Percentiles rank a stretch among this genome's conserved stretches.
phyloP scores from a whole-genome alignment of 2,888 invertebrate species.

The Aspidapion aeneum region DNA sequence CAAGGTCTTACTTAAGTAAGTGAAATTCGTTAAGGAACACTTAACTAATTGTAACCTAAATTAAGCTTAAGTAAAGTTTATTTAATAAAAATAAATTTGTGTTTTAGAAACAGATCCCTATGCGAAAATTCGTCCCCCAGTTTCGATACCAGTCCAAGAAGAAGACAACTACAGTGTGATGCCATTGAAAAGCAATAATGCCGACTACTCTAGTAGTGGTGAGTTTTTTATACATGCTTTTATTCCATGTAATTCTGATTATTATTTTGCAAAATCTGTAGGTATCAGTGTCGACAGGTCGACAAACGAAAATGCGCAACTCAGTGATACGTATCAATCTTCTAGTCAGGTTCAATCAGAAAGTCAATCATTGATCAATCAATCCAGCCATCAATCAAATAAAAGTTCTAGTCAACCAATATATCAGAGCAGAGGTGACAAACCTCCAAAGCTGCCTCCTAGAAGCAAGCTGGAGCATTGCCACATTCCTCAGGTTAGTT shows the following conservation, averaged over 20 bases:
- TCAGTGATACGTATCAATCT: neutral
- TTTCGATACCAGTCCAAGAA: neutral
- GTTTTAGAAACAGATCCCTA: neutral
- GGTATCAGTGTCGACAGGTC: neutral
- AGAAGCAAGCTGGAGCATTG: conserved; percentile 21
- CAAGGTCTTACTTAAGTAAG: neutral
- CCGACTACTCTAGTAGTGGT: no score
- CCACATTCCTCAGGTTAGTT: conserved; percentile 23
- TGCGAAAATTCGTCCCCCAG: neutral
- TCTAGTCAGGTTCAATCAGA: neutral
- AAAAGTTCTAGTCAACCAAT: neutral
- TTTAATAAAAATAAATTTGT: neutral
- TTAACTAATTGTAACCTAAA: neutral
- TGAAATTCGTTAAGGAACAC: neutral
- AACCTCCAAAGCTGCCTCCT: conserved; percentile 21
- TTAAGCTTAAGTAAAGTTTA: neutral
- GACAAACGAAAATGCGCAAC: neutral
- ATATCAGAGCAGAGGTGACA: conserved; percentile 3
- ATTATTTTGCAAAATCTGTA: no score
- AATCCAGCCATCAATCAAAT: neutral
- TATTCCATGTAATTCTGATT: no score
- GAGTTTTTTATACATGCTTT: no score
- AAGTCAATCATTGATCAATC: neutral
- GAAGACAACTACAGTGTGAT: neutral
- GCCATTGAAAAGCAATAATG: neutral